phyloP scores from a whole-genome alignment of 2,888 invertebrate species.

The Hypomecis punctinalis region DNA sequence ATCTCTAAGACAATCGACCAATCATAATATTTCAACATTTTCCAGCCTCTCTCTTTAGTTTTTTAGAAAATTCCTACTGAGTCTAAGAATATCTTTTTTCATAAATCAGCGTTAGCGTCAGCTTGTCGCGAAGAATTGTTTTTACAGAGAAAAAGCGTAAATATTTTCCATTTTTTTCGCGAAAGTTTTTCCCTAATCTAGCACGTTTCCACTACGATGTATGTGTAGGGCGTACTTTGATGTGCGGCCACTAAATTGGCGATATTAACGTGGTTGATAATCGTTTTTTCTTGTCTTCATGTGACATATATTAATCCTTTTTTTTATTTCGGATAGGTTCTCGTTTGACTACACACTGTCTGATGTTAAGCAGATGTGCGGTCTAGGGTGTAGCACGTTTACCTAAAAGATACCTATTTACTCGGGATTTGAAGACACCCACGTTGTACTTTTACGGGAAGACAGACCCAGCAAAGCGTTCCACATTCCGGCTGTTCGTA shows the following conservation, averaged over 20 bases:
- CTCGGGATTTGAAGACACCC: too few species aligned
- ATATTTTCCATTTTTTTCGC: slow-evolving; percentile 11
- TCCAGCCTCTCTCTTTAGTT: not conserved
- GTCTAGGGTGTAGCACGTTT: too few species aligned
- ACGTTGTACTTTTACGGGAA: too few species aligned
- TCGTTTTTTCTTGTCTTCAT: too few species aligned
- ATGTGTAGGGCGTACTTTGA: slow-evolving; percentile 6
- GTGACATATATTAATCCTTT: too few species aligned
- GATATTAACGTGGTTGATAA: not conserved
- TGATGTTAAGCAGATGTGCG: too few species aligned
- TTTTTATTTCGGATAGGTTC: too few species aligned
- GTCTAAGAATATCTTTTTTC: slow-evolving; percentile 1
- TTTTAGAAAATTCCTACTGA: not conserved
- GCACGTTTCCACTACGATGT: slow-evolving; percentile 5
- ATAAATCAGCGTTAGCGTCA: slow-evolving; percentile 17
- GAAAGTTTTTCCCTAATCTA: slow-evolving; percentile 9
- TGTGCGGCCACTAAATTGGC: slow-evolving; percentile 10
- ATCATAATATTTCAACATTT: not conserved
- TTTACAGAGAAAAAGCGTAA: not conserved
- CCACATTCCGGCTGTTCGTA: too few species aligned
- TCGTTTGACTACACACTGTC: too few species aligned
- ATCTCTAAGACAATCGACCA: not conserved
- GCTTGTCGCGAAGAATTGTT: slow-evolving; percentile 13
- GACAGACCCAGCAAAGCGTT: too few species aligned
- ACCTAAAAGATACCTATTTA: too few species aligned